Evolutionary conservation across 2,797 vertebrate genomes (phyloP), one percentile per base, ranked within the genome.

Genomic region (Phyllotis vaccarum): DNA sequence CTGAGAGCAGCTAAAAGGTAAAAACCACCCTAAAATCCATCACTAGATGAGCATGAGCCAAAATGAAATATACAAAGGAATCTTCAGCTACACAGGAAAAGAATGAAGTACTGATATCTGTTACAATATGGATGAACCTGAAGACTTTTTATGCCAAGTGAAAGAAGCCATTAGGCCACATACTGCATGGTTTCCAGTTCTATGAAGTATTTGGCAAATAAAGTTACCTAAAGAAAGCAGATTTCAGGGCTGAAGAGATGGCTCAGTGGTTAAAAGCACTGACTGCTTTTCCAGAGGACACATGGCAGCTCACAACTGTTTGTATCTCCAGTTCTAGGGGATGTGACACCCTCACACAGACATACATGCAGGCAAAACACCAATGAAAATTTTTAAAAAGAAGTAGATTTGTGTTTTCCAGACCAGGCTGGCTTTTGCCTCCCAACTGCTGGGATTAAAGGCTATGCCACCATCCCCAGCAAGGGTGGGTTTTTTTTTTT

Each of bases 201-300:
- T n/a, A n/a, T n/a, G n/a, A n/a, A n/a, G 34, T 92, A 90, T 72
- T 19, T 60, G 76, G 64, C 40, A 83, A 93, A 54, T 54, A 96
- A 49, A 49, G 9, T 4, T 75, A 60, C 14, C 72, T n/a, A 92
- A 4, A 93, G 22, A 62, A 97, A 75, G 40, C 5, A 46, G 34
- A 74, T 46, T 2, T 92, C 31, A 31, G 64, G 14, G 31, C 64
- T 66, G 64, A 14, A 66, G 31, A 66, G 14, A 66, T 17, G 64
- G 14, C 64, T 66, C 64, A 66, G 31, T 16, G 31, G 64, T n/a
- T 66, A 66, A 66, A 31, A 49, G 46, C 46, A 49, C 46, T 49
- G 46, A 49, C 9, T 49, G 46, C 46, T 49, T 9, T 49, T 49
- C 9, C 46, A 49, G 46, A 49, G 46, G 46, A 49, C 46, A 49